Percentiles rank a stretch among this genome's conserved stretches.
Conservation (phyloP, 2,888 invertebrate genomes). For the Cerceris rybyensis region DNA sequence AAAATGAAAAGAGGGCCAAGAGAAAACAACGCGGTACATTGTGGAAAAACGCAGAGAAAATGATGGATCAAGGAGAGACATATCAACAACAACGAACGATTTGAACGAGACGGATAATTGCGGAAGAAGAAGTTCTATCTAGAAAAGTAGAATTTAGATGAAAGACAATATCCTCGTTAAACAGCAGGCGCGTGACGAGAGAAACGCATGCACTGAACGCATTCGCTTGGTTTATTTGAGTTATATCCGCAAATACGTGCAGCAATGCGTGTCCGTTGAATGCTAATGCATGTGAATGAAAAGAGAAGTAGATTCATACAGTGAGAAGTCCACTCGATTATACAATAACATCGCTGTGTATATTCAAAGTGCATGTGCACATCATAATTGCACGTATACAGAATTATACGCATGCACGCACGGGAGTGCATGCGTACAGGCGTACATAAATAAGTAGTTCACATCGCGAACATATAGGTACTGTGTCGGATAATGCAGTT, state of each 20-base stretch:
- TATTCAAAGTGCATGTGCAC: slow-evolving; percentile 44
- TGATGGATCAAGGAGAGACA: slow-evolving; percentile 3
- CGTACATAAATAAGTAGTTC: not conserved
- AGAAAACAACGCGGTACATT: not conserved
- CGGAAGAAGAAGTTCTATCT: too few species aligned
- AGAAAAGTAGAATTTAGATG: not conserved
- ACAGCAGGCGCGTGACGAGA: slow-evolving; percentile 60
- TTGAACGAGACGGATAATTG: slow-evolving; percentile 13
- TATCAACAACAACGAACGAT: slow-evolving; percentile 21
- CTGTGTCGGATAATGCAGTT: slow-evolving; percentile 6
- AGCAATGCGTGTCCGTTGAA: slow-evolving; percentile 70
- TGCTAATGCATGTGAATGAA: slow-evolving; percentile 63
- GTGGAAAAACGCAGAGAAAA: not conserved
- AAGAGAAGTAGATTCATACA: not conserved
- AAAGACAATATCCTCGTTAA: slow-evolving; percentile 44
- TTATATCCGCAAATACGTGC: slow-evolving; percentile 74
- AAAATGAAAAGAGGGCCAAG: too few species aligned
- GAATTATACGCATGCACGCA: not conserved
- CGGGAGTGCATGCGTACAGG: slow-evolving; percentile 7
- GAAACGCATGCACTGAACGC: slow-evolving; percentile 55
- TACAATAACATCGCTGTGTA: not conserved
- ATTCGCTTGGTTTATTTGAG: slow-evolving; percentile 69
- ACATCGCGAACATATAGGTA: not conserved
- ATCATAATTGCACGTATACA: slow-evolving; percentile 63
- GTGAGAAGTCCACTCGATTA: slow-evolving; percentile 19